Conservation (phyloP, 2,113 vertebrate species). For the Ploceus nigricollis region DNA sequence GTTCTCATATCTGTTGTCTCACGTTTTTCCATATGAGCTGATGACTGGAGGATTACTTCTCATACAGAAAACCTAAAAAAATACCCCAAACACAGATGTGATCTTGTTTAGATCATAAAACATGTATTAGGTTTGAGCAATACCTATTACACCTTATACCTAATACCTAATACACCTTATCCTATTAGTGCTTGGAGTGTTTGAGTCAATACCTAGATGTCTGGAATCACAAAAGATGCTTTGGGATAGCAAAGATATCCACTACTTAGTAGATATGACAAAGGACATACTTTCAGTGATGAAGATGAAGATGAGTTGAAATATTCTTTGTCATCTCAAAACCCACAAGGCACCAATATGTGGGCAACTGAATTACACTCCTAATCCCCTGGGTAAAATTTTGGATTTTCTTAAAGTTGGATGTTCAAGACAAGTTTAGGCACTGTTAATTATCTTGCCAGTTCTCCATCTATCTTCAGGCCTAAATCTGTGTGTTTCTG, state of each 20-base stretch:
- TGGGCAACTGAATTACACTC: accelerated
- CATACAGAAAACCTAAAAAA: not conserved
- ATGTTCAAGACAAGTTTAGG: not conserved
- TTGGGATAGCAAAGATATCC: not conserved
- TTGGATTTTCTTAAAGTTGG: not conserved
- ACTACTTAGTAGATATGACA: not conserved
- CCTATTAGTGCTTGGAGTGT: not conserved
- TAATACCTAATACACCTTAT: not conserved
- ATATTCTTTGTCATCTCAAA: not conserved
- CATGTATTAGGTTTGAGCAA: not conserved
- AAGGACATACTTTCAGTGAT: not conserved
- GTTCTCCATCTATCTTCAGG: not conserved
- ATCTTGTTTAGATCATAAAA: not conserved
- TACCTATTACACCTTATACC: not conserved
- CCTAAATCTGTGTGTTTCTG: not conserved
- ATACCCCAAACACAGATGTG: accelerated
- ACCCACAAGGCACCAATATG: not conserved
- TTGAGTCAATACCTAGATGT: not conserved
- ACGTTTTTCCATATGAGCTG: not conserved
- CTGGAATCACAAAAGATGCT: not conserved
- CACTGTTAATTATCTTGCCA: not conserved
- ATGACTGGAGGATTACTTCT: not conserved
- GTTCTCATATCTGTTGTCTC: not conserved
- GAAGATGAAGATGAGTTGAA: not conserved
- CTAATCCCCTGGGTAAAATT: not conserved